Base-by-base conservation (phyloP, 2,888 invertebrate genomes). In the Poecilobothrus nobilitatus region DNA sequence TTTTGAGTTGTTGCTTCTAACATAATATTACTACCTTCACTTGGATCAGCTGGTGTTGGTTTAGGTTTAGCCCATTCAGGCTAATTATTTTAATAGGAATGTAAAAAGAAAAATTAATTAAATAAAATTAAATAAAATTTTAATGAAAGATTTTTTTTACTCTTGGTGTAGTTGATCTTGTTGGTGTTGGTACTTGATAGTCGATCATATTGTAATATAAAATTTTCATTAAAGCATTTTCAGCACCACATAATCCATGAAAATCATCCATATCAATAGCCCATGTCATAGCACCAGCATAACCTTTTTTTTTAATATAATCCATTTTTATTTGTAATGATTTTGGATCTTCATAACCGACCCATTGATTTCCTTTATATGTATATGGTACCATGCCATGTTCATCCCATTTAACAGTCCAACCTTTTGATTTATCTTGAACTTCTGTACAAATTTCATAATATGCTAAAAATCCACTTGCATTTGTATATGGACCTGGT, bases 261-360 rank as follows among this genome's bases (percentile, higher is more conserved):
- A 94, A 95, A 79, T 95, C 95, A 70, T 95, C 95, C 94, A 94
- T 93, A 70, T 82, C 82, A 66, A 94, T 89, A 33, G 95, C 94
- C 95, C 95, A 95, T 21, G 88, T 90, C 95, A 95, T 95, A 0
- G 92, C 94, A 0, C 95, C 95, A 0, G 89, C 89, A 76, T 91
- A 91, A 0, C 93, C 92, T 78, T 90, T 91, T 69, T 86, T 76
- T 77, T 91, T 92, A 73, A 95, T 91, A 84, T 87, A 95, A 78
- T 94, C 89, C 92, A 94, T 92, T 84, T 95, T 95, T 74, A 92
- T 90, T 79, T 91, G 89, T 0, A 95, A 85, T 74, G 93, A 94
- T 75, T 86, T 85, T 0, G 87, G 86, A 77, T 94, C 89, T 78
- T 94, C 95, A 77, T 94, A 95, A 5, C 95, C 95, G 20, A 95